phyloP scores from a whole-genome alignment of 2,888 invertebrate species.

The Calliscelio sp. region DNA sequence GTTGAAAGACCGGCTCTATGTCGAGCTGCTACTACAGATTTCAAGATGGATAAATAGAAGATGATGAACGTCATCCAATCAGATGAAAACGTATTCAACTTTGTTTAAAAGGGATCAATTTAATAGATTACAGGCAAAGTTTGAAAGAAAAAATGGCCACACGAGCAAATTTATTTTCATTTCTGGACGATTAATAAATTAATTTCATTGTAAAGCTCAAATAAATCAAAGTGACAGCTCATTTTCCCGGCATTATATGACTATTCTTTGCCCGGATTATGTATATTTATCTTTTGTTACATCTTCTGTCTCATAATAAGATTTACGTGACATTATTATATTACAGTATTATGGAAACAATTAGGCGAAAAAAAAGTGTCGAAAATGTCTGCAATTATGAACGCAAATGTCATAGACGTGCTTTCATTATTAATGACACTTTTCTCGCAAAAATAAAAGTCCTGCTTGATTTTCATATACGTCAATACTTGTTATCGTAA shows the following conservation, averaged over 20 bases:
- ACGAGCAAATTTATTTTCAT: conserved; percentile 27
- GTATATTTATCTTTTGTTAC: background rate
- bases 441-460: conserved; percentile 39
- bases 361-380: no score
- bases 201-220: conserved; percentile 21
- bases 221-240: conserved; percentile 33
- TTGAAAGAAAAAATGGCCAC: background rate
- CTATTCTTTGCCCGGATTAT: conserved; percentile 36
- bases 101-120: conserved; percentile 49
- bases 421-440: conserved; percentile 37
- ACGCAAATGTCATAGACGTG: conserved; percentile 13
- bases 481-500: conserved; percentile 49
- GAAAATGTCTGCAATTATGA: conserved; percentile 22
- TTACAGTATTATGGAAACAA: no score
- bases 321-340: conserved; percentile 43
- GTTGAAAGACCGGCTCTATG: conserved; percentile 50
- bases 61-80: conserved; percentile 58
- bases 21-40: conserved; percentile 27
- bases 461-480: conserved; percentile 33
- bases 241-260: conserved; percentile 17
- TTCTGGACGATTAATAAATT: background rate
- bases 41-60: conserved; percentile 59
- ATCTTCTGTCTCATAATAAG: conserved; percentile 27
- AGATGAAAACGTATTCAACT: conserved; percentile 63
- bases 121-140: conserved; percentile 49